These are phyloP conservation scores for Drosophila navojoa DNA, from an alignment of 1,140 invertebrate species.

Conservation along the genomic window DNA sequence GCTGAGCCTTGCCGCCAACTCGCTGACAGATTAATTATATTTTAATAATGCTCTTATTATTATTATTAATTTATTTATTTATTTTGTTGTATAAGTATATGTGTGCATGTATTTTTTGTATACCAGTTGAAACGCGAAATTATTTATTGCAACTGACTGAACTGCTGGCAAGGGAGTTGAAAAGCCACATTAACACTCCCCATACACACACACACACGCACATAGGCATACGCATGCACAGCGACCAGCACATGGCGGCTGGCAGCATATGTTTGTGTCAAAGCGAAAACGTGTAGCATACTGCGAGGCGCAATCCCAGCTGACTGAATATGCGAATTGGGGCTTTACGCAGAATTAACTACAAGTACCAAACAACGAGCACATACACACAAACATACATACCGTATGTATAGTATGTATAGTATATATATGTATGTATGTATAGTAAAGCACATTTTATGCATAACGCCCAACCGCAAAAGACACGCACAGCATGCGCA, in stretches of 20 bases:
- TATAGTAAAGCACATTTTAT: conserved; percentile 27
- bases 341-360: conserved; percentile 42
- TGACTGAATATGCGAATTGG: conserved; percentile 51
- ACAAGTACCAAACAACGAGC: conserved; percentile 18
- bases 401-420: conserved; percentile 7
- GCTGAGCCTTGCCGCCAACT: conserved; percentile 19
- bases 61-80: too few species aligned
- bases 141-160: conserved; percentile 66
- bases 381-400: background rate
- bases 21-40: conserved; percentile 74
- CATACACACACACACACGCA: background rate
- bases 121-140: conserved; percentile 22
- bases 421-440: background rate
- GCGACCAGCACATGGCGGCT: background rate
- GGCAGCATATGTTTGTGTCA: conserved; percentile 60
- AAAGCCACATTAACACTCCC: conserved; percentile 29
- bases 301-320: conserved; percentile 69
- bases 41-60: conserved; percentile 65
- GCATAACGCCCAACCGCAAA: conserved; percentile 47
- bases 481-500: conserved; percentile 42
- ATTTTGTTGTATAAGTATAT: conserved; percentile 12
- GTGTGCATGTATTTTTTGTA: conserved; percentile 32
- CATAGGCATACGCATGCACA: background rate
- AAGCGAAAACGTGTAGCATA: conserved; percentile 52
- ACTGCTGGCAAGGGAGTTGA: background rate